Percentiles rank a stretch among this genome's conserved stretches.
Evolutionary conservation across 2,888 invertebrate genomes (phyloP).

Genomic region (Yponomeuta plumbellus): DNA sequence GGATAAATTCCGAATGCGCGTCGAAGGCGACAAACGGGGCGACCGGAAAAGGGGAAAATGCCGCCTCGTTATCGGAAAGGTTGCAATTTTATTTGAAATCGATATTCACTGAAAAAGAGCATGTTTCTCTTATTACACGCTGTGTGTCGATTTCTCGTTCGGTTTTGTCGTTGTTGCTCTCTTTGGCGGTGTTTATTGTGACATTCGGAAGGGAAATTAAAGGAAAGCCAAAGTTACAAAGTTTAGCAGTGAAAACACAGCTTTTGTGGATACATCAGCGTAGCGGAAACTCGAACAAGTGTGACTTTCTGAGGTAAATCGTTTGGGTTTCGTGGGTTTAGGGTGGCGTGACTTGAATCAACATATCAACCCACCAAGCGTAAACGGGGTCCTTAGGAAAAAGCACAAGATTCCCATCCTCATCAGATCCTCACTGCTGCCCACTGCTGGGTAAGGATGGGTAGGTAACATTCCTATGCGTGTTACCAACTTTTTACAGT

Average conservation of each 20-base stretch:
- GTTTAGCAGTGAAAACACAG: neutral
- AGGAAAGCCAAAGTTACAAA: neutral
- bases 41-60: slow-evolving; percentile 66
- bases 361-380: too few species aligned
- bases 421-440: too few species aligned
- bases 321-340: too few species aligned
- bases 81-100: slow-evolving; percentile 77
- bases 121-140: slow-evolving; percentile 36
- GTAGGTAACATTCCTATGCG: too few species aligned
- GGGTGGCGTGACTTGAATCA: too few species aligned
- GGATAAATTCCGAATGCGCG: slow-evolving; percentile 70
- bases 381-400: too few species aligned
- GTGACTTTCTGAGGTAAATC: too few species aligned
- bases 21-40: slow-evolving; percentile 53
- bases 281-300: too few species aligned
- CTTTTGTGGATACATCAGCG: too few species aligned
- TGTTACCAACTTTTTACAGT: too few species aligned
- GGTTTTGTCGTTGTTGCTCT: slow-evolving; percentile 27
- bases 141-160: slow-evolving; percentile 32
- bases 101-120: slow-evolving; percentile 66
- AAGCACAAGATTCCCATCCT: too few species aligned
- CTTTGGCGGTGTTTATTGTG: neutral
- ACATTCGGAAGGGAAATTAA: neutral
- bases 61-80: slow-evolving; percentile 76
- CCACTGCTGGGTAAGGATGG: too few species aligned